Base-by-base conservation (phyloP, 2,797 vertebrate genomes). In the Poecile montanus region DNA sequence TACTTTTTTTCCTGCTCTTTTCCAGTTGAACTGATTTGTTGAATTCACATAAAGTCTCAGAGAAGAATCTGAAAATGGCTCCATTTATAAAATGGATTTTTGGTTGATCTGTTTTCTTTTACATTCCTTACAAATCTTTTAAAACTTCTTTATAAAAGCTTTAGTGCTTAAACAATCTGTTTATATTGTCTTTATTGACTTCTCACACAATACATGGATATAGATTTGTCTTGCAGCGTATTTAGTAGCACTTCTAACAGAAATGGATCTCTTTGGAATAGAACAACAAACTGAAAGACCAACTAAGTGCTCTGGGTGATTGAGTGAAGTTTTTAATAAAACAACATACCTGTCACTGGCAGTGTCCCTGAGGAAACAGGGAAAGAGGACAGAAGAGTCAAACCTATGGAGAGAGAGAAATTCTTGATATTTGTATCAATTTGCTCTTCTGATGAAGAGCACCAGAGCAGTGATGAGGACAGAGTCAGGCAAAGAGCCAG, bases 401-500 rank as follows among this genome's bases (percentile, higher is more conserved):
- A 81, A 91, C 36, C 91, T 96, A 22, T 19, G n/a, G 74, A 91
- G 54, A 91, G n/a, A 95, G 50, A 95, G n/a, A 78, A 91, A 83
- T 19, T 61, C 21, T 51, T 91, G 25, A 68, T 83, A 61, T 94
- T 89, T 74, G 4, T 44, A 65, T 85, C 1, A 6, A 45, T 68
- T 75, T 72, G 11, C 20, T 72, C 44, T 75, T 72, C 50, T 40
- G 44, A 71, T 3, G 8, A 78, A 34, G 1, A 67, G 20, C 40
- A 62, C 27, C 50, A 60, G 63, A 74, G 61, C 42, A 48, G 36
- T 13, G 56, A 50, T 48, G 81, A 85, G 34, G 48, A 27, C 1
- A 34, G 47, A 73, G 66, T 34, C 45, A 45, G 29, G 53, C 13
- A 7, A 68, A 63, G 56, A 53, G 26, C 19, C 76, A 60, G 21